Percentiles rank a stretch among this genome's conserved stretches.
Evolutionary conservation across 2,113 vertebrate species (phyloP).

Genomic region (Pitta sordida): DNA sequence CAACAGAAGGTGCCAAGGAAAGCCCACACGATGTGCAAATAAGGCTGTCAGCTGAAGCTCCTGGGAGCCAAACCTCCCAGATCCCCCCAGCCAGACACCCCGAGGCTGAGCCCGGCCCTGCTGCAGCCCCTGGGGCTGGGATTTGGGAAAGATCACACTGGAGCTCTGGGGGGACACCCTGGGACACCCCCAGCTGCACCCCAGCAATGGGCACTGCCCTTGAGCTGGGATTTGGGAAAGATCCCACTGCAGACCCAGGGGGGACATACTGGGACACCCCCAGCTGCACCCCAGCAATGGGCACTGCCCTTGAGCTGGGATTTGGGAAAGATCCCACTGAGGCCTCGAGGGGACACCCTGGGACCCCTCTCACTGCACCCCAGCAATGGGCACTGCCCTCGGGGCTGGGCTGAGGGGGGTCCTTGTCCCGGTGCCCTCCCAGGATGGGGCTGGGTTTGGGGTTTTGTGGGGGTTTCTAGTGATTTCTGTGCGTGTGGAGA

Average conservation of each 20-base stretch:
- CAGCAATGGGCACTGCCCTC: accelerated
- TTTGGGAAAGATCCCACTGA: neutral
- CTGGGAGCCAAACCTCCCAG: constrained; percentile 25
- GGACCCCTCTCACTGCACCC: neutral
- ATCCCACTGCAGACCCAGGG: neutral
- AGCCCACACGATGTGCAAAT: constrained; percentile 54
- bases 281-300: accelerated
- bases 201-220: accelerated
- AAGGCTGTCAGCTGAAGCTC: constrained; percentile 57
- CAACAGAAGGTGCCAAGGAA: constrained; percentile 38
- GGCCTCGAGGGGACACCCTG: neutral
- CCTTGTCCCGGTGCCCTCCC: accelerated
- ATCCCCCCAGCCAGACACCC: constrained; percentile 10
- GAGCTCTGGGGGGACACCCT: neutral
- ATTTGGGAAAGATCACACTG: neutral
- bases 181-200: neutral
- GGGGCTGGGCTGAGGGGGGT: accelerated
- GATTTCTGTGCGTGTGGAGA: accelerated
- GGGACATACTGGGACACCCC: neutral
- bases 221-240: neutral
- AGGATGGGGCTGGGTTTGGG: accelerated
- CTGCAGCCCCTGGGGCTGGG: neutral
- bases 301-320: accelerated
- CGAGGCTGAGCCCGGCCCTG: neutral
- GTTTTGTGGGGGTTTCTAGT: accelerated